Conservation (phyloP, 1,140 invertebrate genomes). For the Magallana gigas region DNA sequence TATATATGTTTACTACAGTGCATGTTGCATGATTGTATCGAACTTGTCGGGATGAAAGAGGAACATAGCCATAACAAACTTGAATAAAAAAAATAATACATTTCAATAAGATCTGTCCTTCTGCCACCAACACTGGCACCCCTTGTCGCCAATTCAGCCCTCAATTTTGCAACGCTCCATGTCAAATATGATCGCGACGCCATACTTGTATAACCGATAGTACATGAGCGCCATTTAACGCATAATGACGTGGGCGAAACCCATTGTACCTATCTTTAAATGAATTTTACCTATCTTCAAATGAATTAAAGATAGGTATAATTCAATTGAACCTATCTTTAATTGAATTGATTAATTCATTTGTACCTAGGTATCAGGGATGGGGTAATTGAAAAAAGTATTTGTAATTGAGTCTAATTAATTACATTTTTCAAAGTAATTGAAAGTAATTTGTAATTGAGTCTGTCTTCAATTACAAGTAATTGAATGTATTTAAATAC, state of each 20-base stretch:
- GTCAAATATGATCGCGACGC: constrained; percentile 13
- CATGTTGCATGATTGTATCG: neutral
- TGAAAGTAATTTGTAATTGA: too few relatives aligned
- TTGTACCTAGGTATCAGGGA: too few relatives aligned
- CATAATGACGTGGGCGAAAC: neutral
- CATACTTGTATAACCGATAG: constrained; percentile 7
- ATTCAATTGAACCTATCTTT: too few relatives aligned
- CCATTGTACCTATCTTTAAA: too few relatives aligned
- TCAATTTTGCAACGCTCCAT: neutral
- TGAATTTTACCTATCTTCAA: too few relatives aligned
- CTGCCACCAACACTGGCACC: neutral
- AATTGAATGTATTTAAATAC: too few relatives aligned
- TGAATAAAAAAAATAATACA: neutral
- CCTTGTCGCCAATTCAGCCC: neutral
- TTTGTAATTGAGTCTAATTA: too few relatives aligned
- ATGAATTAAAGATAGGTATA: too few relatives aligned
- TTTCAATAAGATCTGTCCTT: neutral
- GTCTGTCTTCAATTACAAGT: too few relatives aligned
- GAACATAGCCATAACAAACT: neutral
- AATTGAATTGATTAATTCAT: too few relatives aligned
- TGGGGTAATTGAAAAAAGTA: too few relatives aligned
- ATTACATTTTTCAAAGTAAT: too few relatives aligned
- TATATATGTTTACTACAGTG: neutral
- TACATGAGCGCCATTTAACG: neutral
- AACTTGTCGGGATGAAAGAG: neutral